phyloP scores from a whole-genome alignment of 2,888 invertebrate species.

The Boloria selene region DNA sequence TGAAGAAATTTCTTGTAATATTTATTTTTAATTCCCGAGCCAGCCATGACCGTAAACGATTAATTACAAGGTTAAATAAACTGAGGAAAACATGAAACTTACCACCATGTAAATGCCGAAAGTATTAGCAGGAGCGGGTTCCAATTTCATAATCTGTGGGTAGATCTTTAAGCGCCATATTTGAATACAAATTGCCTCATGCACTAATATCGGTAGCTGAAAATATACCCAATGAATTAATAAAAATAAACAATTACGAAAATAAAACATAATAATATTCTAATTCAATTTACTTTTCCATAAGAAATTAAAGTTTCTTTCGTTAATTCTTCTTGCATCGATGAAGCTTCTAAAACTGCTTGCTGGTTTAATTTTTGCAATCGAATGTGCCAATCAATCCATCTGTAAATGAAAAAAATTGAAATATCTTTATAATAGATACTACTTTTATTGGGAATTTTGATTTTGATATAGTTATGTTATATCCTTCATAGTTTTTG shows the following conservation, averaged over 20 bases:
- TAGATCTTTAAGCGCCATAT: constrained; percentile 93
- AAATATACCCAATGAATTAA: constrained; percentile 22
- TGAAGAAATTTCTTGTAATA: too few species aligned
- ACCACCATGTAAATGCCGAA: constrained; percentile 90
- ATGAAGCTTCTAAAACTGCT: constrained; percentile 90
- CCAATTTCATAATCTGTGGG: constrained; percentile 87
- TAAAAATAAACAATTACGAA: background rate
- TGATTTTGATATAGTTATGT: too few species aligned
- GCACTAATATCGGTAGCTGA: constrained; percentile 88
- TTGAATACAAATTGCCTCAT: constrained; percentile 91
- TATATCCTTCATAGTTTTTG: background rate
- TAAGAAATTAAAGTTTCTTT: constrained; percentile 90
- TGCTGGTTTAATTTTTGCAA: constrained; percentile 94
- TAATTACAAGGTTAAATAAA: too few species aligned
- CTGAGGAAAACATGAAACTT: constrained; percentile 47
- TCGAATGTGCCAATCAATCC: constrained; percentile 91
- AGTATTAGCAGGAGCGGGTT: constrained; percentile 85
- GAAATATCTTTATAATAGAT: background rate
- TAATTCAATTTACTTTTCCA: constrained; percentile 82
- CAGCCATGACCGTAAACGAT: too few species aligned
- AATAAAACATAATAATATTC: background rate
- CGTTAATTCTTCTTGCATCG: constrained; percentile 90
- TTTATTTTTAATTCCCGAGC: too few species aligned
- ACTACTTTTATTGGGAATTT: background rate
- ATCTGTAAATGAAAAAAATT: constrained; percentile 71